phyloP scores from a whole-genome alignment of 2,113 vertebrate species.

The Saguinus imperator region DNA sequence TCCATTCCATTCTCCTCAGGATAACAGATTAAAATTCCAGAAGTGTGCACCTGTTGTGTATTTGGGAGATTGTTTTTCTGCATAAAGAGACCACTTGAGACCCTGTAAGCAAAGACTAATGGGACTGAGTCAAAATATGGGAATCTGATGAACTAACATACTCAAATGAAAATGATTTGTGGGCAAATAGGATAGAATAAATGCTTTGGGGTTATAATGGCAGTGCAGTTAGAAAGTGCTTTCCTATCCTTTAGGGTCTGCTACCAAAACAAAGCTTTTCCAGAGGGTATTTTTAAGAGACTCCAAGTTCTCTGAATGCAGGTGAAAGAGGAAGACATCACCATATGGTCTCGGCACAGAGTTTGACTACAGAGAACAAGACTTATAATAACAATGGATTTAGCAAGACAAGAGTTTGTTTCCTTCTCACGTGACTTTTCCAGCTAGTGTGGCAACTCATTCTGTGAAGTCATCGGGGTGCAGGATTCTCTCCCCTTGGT shows the following conservation, averaged over 20 bases:
- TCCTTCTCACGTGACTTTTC: not conserved
- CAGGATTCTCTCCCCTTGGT: not conserved
- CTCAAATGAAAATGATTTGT: not conserved
- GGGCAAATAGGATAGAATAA: not conserved
- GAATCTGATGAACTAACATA: not conserved
- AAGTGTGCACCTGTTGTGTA: slow-evolving; percentile 25
- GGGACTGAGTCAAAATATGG: slow-evolving; percentile 48
- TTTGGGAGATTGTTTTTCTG: not conserved
- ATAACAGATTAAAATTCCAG: not conserved
- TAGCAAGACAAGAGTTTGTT: not conserved
- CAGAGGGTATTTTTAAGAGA: not conserved
- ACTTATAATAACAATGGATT: not conserved
- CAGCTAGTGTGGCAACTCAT: not conserved
- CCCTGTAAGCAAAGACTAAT: not conserved
- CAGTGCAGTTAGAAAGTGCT: not conserved
- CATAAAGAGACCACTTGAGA: not conserved
- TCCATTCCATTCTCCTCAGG: not conserved
- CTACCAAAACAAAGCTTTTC: not conserved
- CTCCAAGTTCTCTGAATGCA: not conserved
- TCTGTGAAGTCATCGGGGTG: not conserved
- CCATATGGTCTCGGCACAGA: too few species aligned
- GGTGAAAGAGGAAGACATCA: not conserved
- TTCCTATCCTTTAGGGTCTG: not conserved
- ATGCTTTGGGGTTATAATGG: not conserved
- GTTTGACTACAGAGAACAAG: not conserved